phyloP scores from a whole-genome alignment of 2,113 vertebrate genomes.

The Hassar affinis region DNA sequence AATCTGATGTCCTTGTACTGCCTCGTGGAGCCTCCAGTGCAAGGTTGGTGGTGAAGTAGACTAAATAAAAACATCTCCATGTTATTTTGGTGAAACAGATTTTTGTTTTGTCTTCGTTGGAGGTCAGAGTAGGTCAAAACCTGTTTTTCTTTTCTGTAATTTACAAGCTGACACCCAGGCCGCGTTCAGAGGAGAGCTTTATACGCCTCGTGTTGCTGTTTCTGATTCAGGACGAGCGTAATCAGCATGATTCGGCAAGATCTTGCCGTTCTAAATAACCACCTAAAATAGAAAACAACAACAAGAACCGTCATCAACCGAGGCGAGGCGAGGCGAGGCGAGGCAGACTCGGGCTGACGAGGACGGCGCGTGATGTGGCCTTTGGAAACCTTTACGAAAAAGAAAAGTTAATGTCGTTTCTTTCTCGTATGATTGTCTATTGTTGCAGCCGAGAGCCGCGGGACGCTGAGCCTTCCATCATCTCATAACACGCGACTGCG shows the following conservation, averaged over 20 bases:
- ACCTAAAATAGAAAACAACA: not conserved
- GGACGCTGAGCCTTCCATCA: constrained; percentile 68
- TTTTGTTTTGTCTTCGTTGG: not conserved
- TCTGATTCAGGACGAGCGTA: not conserved
- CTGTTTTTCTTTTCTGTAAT: not conserved
- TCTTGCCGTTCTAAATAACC: not conserved
- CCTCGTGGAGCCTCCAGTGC: too few relatives aligned
- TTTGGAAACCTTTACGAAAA: constrained; percentile 11
- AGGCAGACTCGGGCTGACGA: too few relatives aligned
- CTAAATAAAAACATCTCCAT: not conserved
- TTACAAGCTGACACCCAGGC: too few relatives aligned
- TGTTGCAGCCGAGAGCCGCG: constrained; percentile 58
- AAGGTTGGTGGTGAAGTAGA: not conserved
- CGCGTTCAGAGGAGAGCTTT: too few relatives aligned
- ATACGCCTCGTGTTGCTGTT: not conserved
- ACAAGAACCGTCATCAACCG: not conserved
- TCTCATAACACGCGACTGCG: constrained; percentile 58
- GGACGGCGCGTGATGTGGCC: not conserved
- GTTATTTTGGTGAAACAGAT: not conserved
- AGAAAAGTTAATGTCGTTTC: constrained; percentile 45
- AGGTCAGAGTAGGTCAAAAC: not conserved
- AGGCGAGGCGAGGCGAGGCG: too few relatives aligned
- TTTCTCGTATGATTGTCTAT: constrained; percentile 47
- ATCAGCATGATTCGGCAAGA: not conserved
- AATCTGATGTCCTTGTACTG: not conserved